A percentile compares a stretch with the other conserved stretches of the same genome.
phyloP scores from a whole-genome alignment of 2,113 vertebrate genomes.

The Dermatemys mawii region DNA sequence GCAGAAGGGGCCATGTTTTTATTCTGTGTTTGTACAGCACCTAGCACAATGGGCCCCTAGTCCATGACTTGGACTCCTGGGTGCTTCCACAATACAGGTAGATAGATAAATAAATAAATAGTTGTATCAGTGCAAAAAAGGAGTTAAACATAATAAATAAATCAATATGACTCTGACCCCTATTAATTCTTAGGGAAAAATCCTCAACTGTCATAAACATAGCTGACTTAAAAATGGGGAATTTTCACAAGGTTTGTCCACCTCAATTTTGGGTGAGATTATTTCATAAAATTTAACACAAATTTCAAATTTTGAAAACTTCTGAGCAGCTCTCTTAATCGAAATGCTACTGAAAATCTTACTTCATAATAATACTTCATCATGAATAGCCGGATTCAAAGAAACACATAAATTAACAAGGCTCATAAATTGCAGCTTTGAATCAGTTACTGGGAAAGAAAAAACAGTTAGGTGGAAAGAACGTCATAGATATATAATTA shows the following conservation, averaged over 20 bases:
- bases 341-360: neutral
- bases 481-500: neutral
- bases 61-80: neutral
- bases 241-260: neutral
- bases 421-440: constrained; percentile 9
- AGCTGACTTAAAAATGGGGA: neutral
- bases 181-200: neutral
- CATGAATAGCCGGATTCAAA: constrained; percentile 6
- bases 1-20: neutral
- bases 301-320: neutral
- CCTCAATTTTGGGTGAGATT: constrained; percentile 5
- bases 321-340: neutral
- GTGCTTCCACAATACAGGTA: neutral
- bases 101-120: neutral
- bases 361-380: neutral
- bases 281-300: neutral
- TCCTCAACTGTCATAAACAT: neutral
- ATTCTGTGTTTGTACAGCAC: neutral
- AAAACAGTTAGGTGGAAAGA: neutral
- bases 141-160: neutral
- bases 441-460: neutral
- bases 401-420: constrained; percentile 10
- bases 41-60: neutral
- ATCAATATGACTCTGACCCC: neutral
- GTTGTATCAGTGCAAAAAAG: neutral